phyloP scores from a whole-genome alignment of 1,140 invertebrate species.

The Hyphantria cunea region DNA sequence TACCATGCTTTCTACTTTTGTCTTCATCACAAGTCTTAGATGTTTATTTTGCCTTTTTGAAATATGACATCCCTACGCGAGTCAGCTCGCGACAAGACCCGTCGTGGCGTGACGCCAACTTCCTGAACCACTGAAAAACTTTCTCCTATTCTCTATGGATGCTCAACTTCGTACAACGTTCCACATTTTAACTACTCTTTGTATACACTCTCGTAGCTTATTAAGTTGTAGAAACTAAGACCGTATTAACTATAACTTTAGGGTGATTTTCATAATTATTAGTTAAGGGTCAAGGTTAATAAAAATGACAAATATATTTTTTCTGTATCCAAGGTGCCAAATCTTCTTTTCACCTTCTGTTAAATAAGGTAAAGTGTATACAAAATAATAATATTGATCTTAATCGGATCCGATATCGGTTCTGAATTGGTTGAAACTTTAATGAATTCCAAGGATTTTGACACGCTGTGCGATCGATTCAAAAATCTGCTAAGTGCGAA shows the following conservation, averaged over 20 bases:
- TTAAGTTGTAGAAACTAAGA: not conserved
- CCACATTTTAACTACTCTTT: conserved; percentile 8
- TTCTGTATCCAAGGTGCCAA: too few species aligned
- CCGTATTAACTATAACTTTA: not conserved
- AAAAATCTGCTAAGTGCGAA: too few species aligned
- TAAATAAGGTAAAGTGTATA: too few species aligned
- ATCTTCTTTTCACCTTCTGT: too few species aligned
- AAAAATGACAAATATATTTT: too few species aligned
- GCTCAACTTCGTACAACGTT: conserved; percentile 6
- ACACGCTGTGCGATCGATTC: too few species aligned
- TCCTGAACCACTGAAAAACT: conserved; percentile 29
- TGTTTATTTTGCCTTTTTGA: conserved; percentile 1
- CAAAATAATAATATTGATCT: too few species aligned
- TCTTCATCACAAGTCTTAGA: conserved; percentile 11
- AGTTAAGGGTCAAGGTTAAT: too few species aligned
- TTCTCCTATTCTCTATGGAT: conserved; percentile 18
- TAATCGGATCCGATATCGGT: too few species aligned
- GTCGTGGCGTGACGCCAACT: conserved; percentile 24
- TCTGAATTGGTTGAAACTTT: too few species aligned
- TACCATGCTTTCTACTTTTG: conserved; percentile 11
- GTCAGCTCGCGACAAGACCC: conserved; percentile 14
- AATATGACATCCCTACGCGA: conserved; percentile 11
- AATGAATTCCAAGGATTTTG: too few species aligned
- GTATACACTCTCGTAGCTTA: not conserved
- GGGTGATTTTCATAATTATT: not conserved